Evolutionary conservation across 2,797 vertebrate species (phyloP), one percentile per base, ranked within the genome.

Genomic region (Neoniphon sammara): DNA sequence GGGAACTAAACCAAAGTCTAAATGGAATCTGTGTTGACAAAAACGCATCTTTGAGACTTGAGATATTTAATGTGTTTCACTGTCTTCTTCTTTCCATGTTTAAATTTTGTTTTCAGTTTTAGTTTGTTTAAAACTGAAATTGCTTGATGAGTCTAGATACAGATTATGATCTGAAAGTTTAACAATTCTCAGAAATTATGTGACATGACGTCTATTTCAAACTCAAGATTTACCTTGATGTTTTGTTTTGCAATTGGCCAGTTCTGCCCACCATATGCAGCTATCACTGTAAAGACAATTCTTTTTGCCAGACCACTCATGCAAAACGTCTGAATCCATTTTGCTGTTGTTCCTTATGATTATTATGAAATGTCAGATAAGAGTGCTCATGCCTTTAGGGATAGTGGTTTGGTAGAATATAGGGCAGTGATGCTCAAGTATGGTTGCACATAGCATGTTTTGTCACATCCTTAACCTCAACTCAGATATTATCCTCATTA

Each of bases 1-100:
- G 77, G 47, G 53, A 85, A 81, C 81, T 81, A 89, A 89, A 91
- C 89, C 89, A 92, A 93, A 91, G 89, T 79, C 57, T 75, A 82
- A 87, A 70, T 85, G 67, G 69, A 89, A 62, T 34, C 72, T 58
- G 21, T 83, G 34, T 78, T 14, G 39, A 49, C 5, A 15, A 63
- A n/a, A 64, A 57, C 27, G n/a, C 27, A 50, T 57, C 31, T 20
- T 54, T 42, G 34, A 52, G 27, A 55, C 50, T 30, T 31, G 49
- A 21, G 54, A 50, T 63, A 56, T 75, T 75, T 47, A 30, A 55
- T 30, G 30, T 44, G 36, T 86, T 57, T 62, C 25, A 59, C 25
- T 80, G 31, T 87, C 67, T 21, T 68, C 76, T 78, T 47, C 18
- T 77, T 75, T 67, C 39, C 58, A 21, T 9, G 1, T 70, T 66